Percentiles rank a stretch among this genome's conserved stretches.
Evolutionary conservation across 1,140 invertebrate species (phyloP).

Genomic region (Lasaia peninsularis): DNA sequence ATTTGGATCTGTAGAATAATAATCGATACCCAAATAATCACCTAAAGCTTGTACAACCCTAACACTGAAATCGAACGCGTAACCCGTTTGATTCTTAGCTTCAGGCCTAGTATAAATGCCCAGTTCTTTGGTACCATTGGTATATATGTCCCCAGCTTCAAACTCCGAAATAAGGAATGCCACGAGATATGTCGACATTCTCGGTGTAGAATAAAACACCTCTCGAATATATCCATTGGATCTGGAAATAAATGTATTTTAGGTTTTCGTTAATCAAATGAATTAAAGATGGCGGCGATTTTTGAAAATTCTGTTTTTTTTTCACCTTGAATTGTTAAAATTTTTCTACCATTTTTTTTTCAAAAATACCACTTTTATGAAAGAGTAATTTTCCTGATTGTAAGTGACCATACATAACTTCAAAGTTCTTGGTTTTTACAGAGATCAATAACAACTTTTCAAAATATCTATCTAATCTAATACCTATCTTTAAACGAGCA

Average conservation of each 20-base stretch:
- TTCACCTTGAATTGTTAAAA: too few relatives aligned
- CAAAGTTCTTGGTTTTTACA: too few relatives aligned
- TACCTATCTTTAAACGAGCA: too few relatives aligned
- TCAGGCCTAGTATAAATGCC: constrained; percentile 85
- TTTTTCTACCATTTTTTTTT: too few relatives aligned
- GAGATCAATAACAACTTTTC: too few relatives aligned
- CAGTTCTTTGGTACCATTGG: constrained; percentile 69
- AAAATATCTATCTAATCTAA: too few relatives aligned
- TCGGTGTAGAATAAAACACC: constrained; percentile 82
- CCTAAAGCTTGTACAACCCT: constrained; percentile 66
- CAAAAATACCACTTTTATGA: too few relatives aligned
- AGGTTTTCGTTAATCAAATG: too few relatives aligned
- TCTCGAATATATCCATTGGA: constrained; percentile 60
- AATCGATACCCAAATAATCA: constrained; percentile 58
- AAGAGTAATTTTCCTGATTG: too few relatives aligned
- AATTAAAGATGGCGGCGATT: too few relatives aligned
- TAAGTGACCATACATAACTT: too few relatives aligned
- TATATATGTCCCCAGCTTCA: constrained; percentile 31
- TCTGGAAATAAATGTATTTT: constrained; percentile 33
- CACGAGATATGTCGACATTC: constrained; percentile 91
- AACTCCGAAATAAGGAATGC: constrained; percentile 84
- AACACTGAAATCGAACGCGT: constrained; percentile 57
- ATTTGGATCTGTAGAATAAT: constrained; percentile 60
- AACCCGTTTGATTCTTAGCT: constrained; percentile 79
- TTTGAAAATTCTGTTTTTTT: too few relatives aligned